Evolutionary conservation across 2,888 invertebrate species (phyloP).

Genomic region (Melieria crassipennis): DNA sequence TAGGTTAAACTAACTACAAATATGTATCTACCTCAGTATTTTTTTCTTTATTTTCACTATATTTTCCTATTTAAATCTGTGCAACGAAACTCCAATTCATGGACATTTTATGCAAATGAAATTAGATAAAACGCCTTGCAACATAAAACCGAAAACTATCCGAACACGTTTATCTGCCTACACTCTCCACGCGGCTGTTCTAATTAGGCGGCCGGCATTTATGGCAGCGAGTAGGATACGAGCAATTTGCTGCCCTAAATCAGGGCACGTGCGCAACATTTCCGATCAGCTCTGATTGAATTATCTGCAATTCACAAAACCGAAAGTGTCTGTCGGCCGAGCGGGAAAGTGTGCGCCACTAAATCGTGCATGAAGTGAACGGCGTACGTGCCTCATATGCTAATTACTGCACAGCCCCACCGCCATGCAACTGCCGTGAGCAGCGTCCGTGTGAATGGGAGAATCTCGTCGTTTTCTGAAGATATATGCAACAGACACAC

Average conservation of each 20-base stretch:
- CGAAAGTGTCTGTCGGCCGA: neutral
- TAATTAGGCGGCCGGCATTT: neutral
- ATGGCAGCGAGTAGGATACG: neutral
- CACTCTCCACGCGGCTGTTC: no score
- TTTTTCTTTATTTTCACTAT: no score
- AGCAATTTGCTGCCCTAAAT: neutral
- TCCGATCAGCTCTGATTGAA: neutral
- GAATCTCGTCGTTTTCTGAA: no score
- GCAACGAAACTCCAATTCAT: no score
- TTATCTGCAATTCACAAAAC: neutral
- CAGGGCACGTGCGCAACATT: neutral
- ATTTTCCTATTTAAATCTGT: no score
- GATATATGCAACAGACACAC: no score
- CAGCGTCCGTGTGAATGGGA: neutral
- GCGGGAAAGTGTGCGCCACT: slow-evolving; percentile 3
- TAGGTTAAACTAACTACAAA: no score
- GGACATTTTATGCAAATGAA: no score
- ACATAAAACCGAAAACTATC: no score
- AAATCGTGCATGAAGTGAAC: slow-evolving; percentile 23
- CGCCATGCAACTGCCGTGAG: neutral
- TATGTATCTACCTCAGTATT: no score
- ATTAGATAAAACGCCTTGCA: no score
- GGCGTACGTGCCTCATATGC: slow-evolving; percentile 17
- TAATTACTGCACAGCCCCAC: slow-evolving; percentile 7
- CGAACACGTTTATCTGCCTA: no score